phyloP scores from a whole-genome alignment of 2,113 vertebrate species.

The Hippocampus mohnikei region DNA sequence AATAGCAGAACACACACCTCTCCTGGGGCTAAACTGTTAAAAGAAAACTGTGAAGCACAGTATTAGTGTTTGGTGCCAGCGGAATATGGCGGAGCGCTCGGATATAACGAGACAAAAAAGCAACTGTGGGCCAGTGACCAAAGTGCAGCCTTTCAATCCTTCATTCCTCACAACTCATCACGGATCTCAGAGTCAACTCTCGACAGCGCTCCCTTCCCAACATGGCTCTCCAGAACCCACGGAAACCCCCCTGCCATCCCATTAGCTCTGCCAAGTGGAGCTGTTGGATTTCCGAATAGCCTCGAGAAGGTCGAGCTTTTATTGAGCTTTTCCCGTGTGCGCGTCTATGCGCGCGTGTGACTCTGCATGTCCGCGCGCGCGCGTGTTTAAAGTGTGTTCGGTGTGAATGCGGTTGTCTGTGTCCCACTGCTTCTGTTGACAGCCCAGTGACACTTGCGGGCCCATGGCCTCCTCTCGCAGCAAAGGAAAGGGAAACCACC shows the following conservation, averaged over 20 bases:
- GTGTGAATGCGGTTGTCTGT: slow-evolving; percentile 31
- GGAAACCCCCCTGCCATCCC: slow-evolving; percentile 21
- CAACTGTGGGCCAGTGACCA: slow-evolving; percentile 40
- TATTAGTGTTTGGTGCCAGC: neutral
- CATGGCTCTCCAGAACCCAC: slow-evolving; percentile 45
- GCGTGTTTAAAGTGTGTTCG: slow-evolving; percentile 34
- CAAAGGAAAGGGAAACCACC: slow-evolving; percentile 28
- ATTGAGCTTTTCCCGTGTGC: slow-evolving; percentile 1
- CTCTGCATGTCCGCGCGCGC: slow-evolving; percentile 1
- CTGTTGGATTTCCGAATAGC: slow-evolving; percentile 32
- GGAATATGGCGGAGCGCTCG: slow-evolving; percentile 11
- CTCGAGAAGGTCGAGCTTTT: slow-evolving; percentile 20
- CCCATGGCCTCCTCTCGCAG: slow-evolving; percentile 15
- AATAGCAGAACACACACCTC: neutral
- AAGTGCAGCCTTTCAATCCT: slow-evolving; percentile 14
- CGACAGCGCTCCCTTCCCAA: slow-evolving; percentile 32
- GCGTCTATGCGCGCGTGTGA: slow-evolving; percentile 19
- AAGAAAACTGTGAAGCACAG: neutral
- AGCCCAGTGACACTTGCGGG: slow-evolving; percentile 19
- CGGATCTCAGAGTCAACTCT: slow-evolving; percentile 42
- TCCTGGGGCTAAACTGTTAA: slow-evolving; percentile 16
- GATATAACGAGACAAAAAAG: slow-evolving; percentile 30
- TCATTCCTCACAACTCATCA: slow-evolving; percentile 9
- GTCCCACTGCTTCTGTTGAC: slow-evolving; percentile 44
- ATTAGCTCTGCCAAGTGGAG: slow-evolving; percentile 47